Evolutionary conservation across 2,888 invertebrate genomes (phyloP), one percentile per base, ranked within the genome.

Genomic region (Bombylius discolor): DNA sequence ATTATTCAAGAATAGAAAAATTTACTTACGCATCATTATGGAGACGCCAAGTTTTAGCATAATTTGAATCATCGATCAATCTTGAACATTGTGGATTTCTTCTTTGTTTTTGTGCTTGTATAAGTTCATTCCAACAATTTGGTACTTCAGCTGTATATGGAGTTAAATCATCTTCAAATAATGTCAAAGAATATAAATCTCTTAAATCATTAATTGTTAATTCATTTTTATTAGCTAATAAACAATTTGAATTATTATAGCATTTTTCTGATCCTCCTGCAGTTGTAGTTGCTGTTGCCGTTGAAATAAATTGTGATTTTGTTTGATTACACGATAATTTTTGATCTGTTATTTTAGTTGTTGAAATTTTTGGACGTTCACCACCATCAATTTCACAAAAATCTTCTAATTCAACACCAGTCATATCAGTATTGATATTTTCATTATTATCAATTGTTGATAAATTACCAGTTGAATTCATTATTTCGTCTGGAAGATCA

Each of bases 121-220:
- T 90, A 65, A 94, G 80, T 71, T 94, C 93, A 62, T 86, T 88
- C 95, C 95, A 95, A 72, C 93, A 94, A 5, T 91, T 86, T 0
- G 94, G 92, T 5, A 93, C 91, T 14, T 91, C 92, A 0, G 92
- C 91, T 53, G 88, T 84, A 70, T 90, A 94, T 1, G 82, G 65
- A 0, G 72, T 71, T 8, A 72, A 59, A 60, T 68, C 71, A 49
- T 81, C 81, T 61, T 89, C 89, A 66, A 89, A 89, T 60, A 84
- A 82, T 4, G 88, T 89, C 56, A 94, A 73, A 47, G 82, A 79
- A 64, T 88, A 84, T 52, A 94, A 76, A 13, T 79, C 76, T 62
- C 83, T 81, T 62, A 89, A 73, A 66, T 84, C 84, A n/a, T 74
- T 69, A 49, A 77, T 69, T 1, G 79, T 76, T 44, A 84, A 67